phyloP scores from a whole-genome alignment of 2,888 invertebrate genomes.

The Azorinus chamasolen region DNA sequence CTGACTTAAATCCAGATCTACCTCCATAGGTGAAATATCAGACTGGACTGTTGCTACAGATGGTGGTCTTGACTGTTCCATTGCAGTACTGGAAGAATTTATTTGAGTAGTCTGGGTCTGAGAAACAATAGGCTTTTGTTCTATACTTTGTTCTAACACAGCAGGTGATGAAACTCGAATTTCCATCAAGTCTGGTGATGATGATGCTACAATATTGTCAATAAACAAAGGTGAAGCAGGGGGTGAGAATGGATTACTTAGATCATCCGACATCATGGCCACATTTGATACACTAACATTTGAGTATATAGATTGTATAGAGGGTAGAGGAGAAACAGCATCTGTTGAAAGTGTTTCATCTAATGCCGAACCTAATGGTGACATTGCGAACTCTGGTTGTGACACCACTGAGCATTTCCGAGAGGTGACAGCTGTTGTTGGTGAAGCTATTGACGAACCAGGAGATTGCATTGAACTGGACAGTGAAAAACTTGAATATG shows the following conservation, averaged over 20 bases:
- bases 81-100: conserved; percentile 31
- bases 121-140: conserved; percentile 24
- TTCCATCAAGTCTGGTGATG: conserved; percentile 83
- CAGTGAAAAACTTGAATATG: conserved; percentile 28
- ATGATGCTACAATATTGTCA: conserved; percentile 71
- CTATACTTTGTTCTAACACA: conserved; percentile 36
- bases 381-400: conserved; percentile 52
- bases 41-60: conserved; percentile 78
- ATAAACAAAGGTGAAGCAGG: conserved; percentile 77
- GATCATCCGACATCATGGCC: conserved; percentile 57
- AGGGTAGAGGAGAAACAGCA: conserved; percentile 63
- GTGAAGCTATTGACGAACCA: conserved; percentile 47
- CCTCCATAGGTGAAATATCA: conserved; percentile 62
- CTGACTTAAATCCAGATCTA: conserved; percentile 57
- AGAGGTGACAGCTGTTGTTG: conserved; percentile 24
- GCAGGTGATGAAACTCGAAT: conserved; percentile 70
- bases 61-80: conserved; percentile 83
- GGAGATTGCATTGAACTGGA: conserved; percentile 48
- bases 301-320: conserved; percentile 69
- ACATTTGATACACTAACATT: conserved; percentile 68
- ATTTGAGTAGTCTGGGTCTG: conserved; percentile 24
- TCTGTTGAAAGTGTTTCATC: conserved; percentile 60
- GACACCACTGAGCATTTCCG: conserved; percentile 48
- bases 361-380: conserved; percentile 54
- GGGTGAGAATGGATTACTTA: conserved; percentile 67